Evolutionary conservation across 2,888 invertebrate genomes (phyloP).

Genomic region (Sympetrum striolatum): DNA sequence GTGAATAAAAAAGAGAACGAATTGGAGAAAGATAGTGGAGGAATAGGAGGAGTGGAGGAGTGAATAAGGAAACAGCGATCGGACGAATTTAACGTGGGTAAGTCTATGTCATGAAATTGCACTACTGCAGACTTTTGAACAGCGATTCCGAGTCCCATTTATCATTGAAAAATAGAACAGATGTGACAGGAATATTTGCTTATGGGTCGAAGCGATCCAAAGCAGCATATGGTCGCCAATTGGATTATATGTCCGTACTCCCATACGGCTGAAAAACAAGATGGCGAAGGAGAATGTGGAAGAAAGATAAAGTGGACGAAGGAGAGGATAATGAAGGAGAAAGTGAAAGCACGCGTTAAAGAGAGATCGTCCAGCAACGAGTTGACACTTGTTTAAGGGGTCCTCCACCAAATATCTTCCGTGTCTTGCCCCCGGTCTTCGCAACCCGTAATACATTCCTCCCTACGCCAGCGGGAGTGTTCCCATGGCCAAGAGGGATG

Average conservation of each 20-base stretch:
- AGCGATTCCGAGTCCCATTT: no score
- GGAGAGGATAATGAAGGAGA: neutral
- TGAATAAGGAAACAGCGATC: no score
- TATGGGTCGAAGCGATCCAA: no score
- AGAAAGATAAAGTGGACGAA: neutral
- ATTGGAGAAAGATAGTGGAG: neutral
- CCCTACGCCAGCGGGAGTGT: neutral
- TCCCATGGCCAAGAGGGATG: neutral
- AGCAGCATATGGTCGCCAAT: no score
- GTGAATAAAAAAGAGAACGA: neutral
- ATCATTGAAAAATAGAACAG: no score
- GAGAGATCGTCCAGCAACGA: neutral
- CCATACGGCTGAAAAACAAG: no score
- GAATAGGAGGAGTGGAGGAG: neutral
- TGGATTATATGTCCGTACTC: no score
- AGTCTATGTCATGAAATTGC: no score
- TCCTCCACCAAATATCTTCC: neutral
- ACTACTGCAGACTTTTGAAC: no score
- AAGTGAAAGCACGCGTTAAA: neutral
- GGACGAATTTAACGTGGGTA: no score
- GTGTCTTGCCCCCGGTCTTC: neutral
- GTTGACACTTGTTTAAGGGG: neutral
- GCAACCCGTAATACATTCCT: neutral
- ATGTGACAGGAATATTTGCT: no score
- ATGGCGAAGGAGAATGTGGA: neutral